Percentiles rank a stretch among this genome's conserved stretches.
These are phyloP conservation scores for Tetranychus truncatus DNA, from an alignment of 2,888 invertebrate genomes.

Conservation along the genomic window DNA sequence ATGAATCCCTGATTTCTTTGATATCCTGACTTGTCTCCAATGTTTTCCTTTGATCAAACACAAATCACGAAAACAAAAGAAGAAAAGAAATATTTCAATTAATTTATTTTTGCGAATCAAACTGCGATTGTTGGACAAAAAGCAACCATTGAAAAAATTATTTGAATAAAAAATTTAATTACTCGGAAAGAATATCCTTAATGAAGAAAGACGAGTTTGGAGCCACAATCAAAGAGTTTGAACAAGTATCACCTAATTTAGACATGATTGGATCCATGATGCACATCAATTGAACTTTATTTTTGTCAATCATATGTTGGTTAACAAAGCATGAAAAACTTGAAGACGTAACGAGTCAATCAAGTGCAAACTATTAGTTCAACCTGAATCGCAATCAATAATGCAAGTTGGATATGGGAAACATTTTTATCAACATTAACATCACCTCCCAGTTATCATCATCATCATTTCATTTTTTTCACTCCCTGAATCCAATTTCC, in stretches of 20 bases:
- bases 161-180: not conserved
- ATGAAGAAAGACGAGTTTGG: slow-evolving; percentile 11
- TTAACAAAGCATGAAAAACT: not conserved
- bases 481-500: not conserved
- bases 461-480: not conserved
- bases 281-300: not conserved
- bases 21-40: not conserved
- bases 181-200: slow-evolving; percentile 12
- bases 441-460: not conserved
- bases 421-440: not conserved
- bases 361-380: too few species aligned
- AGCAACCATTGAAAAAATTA: not conserved
- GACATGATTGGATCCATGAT: slow-evolving; percentile 10
- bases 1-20: not conserved
- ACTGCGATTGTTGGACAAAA: not conserved
- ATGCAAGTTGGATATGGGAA: too few species aligned
- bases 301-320: not conserved
- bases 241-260: slow-evolving; percentile 12
- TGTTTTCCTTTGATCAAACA: not conserved
- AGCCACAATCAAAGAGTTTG: not conserved
- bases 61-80: not conserved
- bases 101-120: not conserved
- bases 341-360: too few species aligned
- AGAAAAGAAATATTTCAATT: not conserved
- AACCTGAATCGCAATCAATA: too few species aligned